phyloP scores from a whole-genome alignment of 2,113 vertebrate species.

The Phrynosoma platyrhinos region DNA sequence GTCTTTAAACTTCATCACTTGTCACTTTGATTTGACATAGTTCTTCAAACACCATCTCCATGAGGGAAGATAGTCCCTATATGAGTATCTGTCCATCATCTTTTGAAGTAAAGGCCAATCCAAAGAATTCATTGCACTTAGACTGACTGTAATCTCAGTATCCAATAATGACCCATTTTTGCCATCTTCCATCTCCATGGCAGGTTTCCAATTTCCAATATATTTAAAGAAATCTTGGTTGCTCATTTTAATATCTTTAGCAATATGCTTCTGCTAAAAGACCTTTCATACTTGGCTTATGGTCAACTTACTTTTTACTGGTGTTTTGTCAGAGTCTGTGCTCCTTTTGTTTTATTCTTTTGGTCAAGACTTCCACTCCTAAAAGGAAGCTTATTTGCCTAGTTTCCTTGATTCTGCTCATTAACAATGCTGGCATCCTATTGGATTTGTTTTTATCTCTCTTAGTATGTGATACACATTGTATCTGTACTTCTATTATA shows the following conservation, averaged over 20 bases:
- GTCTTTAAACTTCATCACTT: not conserved
- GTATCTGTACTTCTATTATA: constrained; percentile 20
- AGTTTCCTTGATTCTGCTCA: not conserved
- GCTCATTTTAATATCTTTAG: not conserved
- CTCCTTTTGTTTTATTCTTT: not conserved
- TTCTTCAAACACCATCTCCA: not conserved
- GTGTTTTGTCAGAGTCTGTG: not conserved
- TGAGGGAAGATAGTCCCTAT: not conserved
- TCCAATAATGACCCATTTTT: not conserved
- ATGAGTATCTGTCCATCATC: not conserved
- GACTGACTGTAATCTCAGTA: not conserved
- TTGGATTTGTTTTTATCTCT: not conserved
- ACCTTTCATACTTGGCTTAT: not conserved
- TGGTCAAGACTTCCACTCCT: not conserved
- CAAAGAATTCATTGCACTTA: too few species aligned
- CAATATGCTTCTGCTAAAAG: not conserved
- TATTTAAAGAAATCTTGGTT: not conserved
- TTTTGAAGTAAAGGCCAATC: not conserved
- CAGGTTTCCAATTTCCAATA: not conserved
- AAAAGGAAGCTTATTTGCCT: constrained; percentile 4
- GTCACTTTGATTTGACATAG: not conserved
- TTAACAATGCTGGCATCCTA: constrained; percentile 3
- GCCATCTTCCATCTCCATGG: not conserved
- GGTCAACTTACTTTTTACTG: not conserved
- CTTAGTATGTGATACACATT: constrained; percentile 13